phyloP scores from a whole-genome alignment of 2,113 vertebrate genomes.

The Chionodraco myersi region DNA sequence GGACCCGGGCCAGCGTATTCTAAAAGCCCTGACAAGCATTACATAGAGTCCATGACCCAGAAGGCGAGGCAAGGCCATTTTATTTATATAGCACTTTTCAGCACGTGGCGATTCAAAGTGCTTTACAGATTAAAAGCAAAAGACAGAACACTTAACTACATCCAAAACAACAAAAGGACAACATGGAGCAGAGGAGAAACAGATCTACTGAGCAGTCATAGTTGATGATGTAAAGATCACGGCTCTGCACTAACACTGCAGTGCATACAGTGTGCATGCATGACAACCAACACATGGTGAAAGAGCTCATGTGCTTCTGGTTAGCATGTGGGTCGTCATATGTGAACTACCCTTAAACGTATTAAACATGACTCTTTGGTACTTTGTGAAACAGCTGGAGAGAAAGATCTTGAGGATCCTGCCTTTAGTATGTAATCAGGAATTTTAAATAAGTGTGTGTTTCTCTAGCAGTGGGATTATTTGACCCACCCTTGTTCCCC shows the following conservation, averaged over 20 bases:
- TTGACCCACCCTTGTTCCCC: background rate
- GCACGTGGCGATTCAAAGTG: too few relatives aligned
- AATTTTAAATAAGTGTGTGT: conserved; percentile 58
- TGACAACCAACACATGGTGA: conserved; percentile 20
- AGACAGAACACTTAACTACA: conserved; percentile 75
- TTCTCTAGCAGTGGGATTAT: conserved; percentile 37
- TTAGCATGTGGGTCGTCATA: conserved; percentile 38
- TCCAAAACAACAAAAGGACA: conserved; percentile 77
- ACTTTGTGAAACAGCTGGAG: conserved; percentile 43
- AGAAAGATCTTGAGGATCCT: background rate
- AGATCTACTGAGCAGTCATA: conserved; percentile 40
- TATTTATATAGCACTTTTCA: too few relatives aligned
- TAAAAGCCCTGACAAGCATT: conserved; percentile 84
- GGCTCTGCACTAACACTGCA: conserved; percentile 1
- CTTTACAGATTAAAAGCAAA: too few relatives aligned
- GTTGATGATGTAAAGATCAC: conserved; percentile 20
- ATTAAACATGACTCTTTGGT: conserved; percentile 42
- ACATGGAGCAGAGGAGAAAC: conserved; percentile 61
- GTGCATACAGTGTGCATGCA: background rate
- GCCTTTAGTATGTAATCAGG: conserved; percentile 36
- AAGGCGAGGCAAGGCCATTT: too few relatives aligned
- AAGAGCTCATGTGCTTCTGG: conserved; percentile 51
- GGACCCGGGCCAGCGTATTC: conserved; percentile 86
- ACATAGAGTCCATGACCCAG: conserved; percentile 86
- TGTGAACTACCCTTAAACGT: conserved; percentile 17